Evolutionary conservation across 2,797 vertebrate species (phyloP).

Genomic region (Pangasius mekongensis): DNA sequence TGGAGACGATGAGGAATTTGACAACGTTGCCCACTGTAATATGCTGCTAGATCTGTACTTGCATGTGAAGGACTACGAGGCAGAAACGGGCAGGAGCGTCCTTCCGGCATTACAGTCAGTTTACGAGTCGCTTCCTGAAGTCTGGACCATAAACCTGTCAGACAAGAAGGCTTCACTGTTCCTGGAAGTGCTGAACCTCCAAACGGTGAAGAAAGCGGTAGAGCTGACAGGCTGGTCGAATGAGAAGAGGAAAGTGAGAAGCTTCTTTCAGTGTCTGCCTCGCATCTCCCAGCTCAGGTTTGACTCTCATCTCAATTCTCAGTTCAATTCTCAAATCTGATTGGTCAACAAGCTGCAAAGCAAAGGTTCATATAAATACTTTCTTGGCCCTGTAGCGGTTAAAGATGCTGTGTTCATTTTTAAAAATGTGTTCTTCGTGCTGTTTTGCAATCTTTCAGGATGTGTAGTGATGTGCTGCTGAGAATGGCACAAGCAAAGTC

Average conservation of each 20-base stretch:
- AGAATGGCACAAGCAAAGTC: constrained; percentile 27
- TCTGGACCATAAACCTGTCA: constrained; percentile 37
- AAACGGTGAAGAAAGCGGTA: constrained; percentile 41
- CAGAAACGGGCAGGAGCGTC: constrained; percentile 28
- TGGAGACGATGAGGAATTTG: background rate
- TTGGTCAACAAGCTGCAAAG: background rate
- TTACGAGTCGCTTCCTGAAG: constrained; percentile 15
- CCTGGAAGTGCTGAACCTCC: constrained; percentile 42
- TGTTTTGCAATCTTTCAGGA: background rate
- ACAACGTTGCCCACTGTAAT: background rate
- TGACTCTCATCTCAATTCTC: constrained; percentile 13
- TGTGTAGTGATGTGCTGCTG: constrained; percentile 39
- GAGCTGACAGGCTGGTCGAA: constrained; percentile 36
- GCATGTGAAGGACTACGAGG: constrained; percentile 34
- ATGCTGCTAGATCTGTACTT: constrained; percentile 39
- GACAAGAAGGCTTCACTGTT: constrained; percentile 22
- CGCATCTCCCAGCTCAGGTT: constrained; percentile 48
- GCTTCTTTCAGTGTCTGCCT: constrained; percentile 45
- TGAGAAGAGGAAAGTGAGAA: constrained; percentile 54
- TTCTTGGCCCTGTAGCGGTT: background rate
- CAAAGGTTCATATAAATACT: background rate
- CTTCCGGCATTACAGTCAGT: constrained; percentile 29
- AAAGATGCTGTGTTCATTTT: background rate
- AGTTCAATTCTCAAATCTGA: background rate
- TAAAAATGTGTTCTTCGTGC: background rate